Percentiles rank a stretch among this genome's conserved stretches.
These are phyloP conservation scores for Lydus trimaculatus DNA, from an alignment of 2,888 invertebrate genomes.

Conservation along the genomic window DNA sequence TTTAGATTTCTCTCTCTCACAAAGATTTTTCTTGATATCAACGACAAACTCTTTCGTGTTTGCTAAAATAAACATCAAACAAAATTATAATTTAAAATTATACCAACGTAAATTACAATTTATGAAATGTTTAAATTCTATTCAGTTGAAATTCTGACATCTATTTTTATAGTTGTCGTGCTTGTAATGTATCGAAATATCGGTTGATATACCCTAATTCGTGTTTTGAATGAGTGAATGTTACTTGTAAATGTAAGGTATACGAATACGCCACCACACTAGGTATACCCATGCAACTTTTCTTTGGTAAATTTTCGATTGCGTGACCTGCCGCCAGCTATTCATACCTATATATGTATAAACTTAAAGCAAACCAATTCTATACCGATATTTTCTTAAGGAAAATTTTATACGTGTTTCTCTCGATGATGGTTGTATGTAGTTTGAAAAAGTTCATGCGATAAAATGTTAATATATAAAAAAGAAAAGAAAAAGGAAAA, in stretches of 20 bases:
- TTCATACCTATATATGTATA: no score
- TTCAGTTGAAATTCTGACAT: not conserved
- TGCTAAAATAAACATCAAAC: not conserved
- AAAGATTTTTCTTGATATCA: not conserved
- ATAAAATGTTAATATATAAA: no score
- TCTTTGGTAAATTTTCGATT: constrained; percentile 8
- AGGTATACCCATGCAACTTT: not conserved
- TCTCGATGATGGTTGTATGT: not conserved
- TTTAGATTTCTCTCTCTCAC: not conserved
- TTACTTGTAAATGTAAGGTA: not conserved
- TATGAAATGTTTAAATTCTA: not conserved
- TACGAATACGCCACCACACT: no score
- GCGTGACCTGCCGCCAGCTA: constrained; percentile 30
- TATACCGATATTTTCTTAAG: constrained; percentile 24
- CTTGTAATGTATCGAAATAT: no score
- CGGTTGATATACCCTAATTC: not conserved
- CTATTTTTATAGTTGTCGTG: not conserved
- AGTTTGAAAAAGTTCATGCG: not conserved
- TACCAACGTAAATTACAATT: not conserved
- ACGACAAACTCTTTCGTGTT: not conserved
- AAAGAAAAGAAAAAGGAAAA: constrained; percentile 20
- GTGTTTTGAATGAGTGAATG: not conserved
- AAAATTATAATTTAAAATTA: not conserved
- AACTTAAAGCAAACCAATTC: constrained; percentile 13
- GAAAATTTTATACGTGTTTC: constrained; percentile 22